These are phyloP conservation scores for Drosophila erecta DNA, from an alignment of 1,140 invertebrate species.

Conservation along the genomic window DNA sequence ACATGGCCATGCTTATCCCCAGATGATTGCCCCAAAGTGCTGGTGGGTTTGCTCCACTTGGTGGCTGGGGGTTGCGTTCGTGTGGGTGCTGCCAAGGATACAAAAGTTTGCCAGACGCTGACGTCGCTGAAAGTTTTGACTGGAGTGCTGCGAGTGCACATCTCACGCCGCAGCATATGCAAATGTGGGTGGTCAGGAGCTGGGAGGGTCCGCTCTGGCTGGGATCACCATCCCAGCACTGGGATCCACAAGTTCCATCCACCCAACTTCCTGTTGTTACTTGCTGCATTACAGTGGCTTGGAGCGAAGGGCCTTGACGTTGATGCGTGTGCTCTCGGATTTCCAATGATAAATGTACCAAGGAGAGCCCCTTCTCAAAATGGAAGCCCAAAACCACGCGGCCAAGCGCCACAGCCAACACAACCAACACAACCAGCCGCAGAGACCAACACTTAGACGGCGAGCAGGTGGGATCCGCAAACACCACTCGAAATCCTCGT, in stretches of 20 bases:
- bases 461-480: slow-evolving; percentile 10
- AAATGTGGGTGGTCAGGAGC: slow-evolving; percentile 1
- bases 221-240: background rate
- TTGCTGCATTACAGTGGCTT: slow-evolving; percentile 34
- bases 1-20: slow-evolving; percentile 31
- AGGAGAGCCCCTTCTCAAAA: background rate
- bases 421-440: too few species aligned
- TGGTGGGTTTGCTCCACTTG: background rate
- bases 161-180: slow-evolving; percentile 18
- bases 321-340: background rate
- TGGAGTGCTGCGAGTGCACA: slow-evolving; percentile 39
- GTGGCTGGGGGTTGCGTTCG: background rate
- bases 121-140: slow-evolving; percentile 30
- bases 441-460: slow-evolving; percentile 2
- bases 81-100: slow-evolving; percentile 18
- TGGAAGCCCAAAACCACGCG: background rate
- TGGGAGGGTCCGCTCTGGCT: background rate
- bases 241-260: too few species aligned
- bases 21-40: slow-evolving; percentile 10
- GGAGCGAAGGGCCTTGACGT: background rate
- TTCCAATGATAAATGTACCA: slow-evolving; percentile 32
- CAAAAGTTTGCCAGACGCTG: slow-evolving; percentile 32
- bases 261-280: slow-evolving; percentile 44
- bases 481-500: background rate
- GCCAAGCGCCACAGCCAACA: background rate